Percentiles rank a stretch among this genome's conserved stretches.
phyloP scores from a whole-genome alignment of 2,888 invertebrate species.

The Drosophila mercatorum region DNA sequence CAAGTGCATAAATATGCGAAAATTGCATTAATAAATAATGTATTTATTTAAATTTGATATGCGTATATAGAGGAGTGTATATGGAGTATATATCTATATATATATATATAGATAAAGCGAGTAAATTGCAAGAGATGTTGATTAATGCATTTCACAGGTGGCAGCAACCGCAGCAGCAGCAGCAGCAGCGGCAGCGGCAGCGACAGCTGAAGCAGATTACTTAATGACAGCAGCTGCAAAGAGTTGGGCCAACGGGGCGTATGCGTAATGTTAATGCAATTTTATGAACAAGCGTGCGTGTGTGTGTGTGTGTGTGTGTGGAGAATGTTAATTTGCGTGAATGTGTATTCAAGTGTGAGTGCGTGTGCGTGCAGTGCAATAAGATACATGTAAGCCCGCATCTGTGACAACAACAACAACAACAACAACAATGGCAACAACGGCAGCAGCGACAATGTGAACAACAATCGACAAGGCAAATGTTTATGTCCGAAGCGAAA shows the following conservation, averaged over 20 bases:
- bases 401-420: slow-evolving; percentile 44
- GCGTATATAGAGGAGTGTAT: background rate
- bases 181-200: background rate
- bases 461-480: slow-evolving; percentile 36
- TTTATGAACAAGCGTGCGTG: slow-evolving; percentile 30
- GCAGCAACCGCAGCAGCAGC: slow-evolving; percentile 25
- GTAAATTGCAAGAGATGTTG: slow-evolving; percentile 70
- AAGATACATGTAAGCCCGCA: slow-evolving; percentile 70
- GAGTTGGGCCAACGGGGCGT: slow-evolving; percentile 40
- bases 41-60: slow-evolving; percentile 26
- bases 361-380: slow-evolving; percentile 53
- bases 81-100: background rate
- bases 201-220: slow-evolving; percentile 51
- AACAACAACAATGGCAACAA: background rate
- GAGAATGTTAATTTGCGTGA: slow-evolving; percentile 60
- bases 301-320: slow-evolving; percentile 12
- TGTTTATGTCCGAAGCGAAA: slow-evolving; percentile 35
- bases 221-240: slow-evolving; percentile 57
- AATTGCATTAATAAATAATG: slow-evolving; percentile 35
- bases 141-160: slow-evolving; percentile 72
- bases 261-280: slow-evolving; percentile 72
- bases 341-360: background rate
- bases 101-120: slow-evolving; percentile 6
- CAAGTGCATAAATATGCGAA: slow-evolving; percentile 31
- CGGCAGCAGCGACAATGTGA: slow-evolving; percentile 15